These are phyloP conservation scores for Aplodontia rufa DNA, from an alignment of 2,113 vertebrate genomes.

Conservation along the genomic window DNA sequence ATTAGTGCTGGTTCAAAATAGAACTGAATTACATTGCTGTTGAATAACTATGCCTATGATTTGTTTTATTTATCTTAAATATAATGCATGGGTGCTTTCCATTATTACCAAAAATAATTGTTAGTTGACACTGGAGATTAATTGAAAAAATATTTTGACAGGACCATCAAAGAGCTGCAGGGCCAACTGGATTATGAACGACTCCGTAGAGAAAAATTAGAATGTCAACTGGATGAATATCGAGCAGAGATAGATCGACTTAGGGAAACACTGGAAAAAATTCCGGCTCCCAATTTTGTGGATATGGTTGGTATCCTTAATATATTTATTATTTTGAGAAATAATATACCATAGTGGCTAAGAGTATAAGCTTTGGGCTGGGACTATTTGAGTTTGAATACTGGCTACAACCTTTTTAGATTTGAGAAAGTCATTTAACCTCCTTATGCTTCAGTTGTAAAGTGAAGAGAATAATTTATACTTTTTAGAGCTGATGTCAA, in stretches of 20 bases:
- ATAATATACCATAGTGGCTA: neutral
- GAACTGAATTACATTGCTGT: neutral
- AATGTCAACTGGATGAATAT: conserved; percentile 85
- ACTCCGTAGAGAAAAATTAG: conserved; percentile 86
- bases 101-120: conserved; percentile 9
- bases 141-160: conserved; percentile 67
- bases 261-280: conserved; percentile 67
- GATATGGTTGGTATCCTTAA: conserved; percentile 59
- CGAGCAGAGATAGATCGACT: conserved; percentile 82
- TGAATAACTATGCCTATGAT: neutral
- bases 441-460: neutral
- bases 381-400: conserved; percentile 9
- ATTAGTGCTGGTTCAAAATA: neutral
- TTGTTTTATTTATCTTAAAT: conserved; percentile 50
- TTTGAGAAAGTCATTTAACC: neutral
- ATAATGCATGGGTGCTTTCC: neutral
- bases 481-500: conserved; percentile 6
- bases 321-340: conserved; percentile 32
- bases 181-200: conserved; percentile 85
- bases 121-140: conserved; percentile 27
- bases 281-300: neutral
- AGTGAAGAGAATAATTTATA: neutral
- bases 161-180: conserved; percentile 83
- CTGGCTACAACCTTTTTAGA: neutral
- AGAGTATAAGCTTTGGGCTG: neutral